Evolutionary conservation across 1,140 invertebrate species (phyloP).

Genomic region (Drosophila kepulauana): DNA sequence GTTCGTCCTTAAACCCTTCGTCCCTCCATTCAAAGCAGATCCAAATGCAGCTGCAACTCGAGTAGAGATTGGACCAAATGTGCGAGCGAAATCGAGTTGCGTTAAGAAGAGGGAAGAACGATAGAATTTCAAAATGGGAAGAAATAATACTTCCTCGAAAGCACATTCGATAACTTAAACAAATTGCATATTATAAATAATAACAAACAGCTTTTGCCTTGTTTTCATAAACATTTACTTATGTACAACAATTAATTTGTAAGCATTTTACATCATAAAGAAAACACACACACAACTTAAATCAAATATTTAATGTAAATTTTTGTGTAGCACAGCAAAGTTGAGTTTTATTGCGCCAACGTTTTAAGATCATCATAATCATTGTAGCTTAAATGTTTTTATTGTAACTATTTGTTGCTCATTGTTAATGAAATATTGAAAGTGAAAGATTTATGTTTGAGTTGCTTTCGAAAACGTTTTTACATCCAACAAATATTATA

Average conservation of each 20-base stretch:
- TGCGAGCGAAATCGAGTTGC: conserved; percentile 37
- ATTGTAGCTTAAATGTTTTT: conserved; percentile 78
- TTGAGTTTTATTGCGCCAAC: conserved; percentile 48
- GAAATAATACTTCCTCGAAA: conserved; percentile 3
- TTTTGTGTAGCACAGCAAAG: conserved; percentile 59
- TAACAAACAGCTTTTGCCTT: conserved; percentile 60
- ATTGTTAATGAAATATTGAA: conserved; percentile 51
- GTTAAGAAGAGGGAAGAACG: neutral
- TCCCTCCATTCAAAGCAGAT: neutral
- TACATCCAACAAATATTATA: conserved; percentile 11
- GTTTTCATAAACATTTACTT: conserved; percentile 65
- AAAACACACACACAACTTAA: conserved; percentile 46
- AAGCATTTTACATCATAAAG: conserved; percentile 65
- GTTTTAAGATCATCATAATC: conserved; percentile 53
- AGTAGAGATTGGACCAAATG: conserved; percentile 19
- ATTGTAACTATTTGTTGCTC: conserved; percentile 77
- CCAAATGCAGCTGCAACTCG: neutral
- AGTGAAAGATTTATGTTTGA: conserved; percentile 44
- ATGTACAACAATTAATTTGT: conserved; percentile 82
- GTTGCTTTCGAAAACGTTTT: conserved; percentile 36
- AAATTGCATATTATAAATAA: conserved; percentile 17
- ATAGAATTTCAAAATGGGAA: neutral
- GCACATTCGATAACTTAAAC: conserved; percentile 35
- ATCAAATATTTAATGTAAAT: conserved; percentile 81
- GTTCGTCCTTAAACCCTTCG: conserved; percentile 1